Percentiles rank a stretch among this genome's conserved stretches.
Conservation (phyloP, 2,888 invertebrate genomes). For the Drosophila mulleri region DNA sequence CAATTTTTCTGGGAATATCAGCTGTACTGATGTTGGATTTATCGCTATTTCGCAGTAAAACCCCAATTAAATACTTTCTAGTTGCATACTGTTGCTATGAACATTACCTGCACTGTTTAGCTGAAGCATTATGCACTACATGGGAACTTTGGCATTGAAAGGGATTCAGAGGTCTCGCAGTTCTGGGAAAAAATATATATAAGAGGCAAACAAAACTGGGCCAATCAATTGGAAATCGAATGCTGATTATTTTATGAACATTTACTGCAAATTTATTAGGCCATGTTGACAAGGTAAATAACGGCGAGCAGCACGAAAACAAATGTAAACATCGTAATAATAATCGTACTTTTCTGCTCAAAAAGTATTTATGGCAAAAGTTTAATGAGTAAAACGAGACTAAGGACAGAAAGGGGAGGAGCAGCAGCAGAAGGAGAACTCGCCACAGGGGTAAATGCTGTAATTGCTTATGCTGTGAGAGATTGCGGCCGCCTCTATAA, state of each 20-base stretch:
- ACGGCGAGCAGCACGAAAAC: conserved; percentile 17
- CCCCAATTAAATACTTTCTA: not conserved
- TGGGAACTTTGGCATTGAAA: conserved; percentile 44
- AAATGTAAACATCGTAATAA: conserved; percentile 57
- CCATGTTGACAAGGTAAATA: conserved; percentile 53
- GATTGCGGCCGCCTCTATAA: conserved; percentile 40
- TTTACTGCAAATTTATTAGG: not conserved
- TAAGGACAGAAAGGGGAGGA: not conserved
- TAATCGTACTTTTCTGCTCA: conserved; percentile 23
- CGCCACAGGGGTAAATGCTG: conserved; percentile 11
- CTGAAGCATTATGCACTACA: conserved; percentile 1
- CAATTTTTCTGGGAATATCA: not conserved
- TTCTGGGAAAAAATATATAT: not conserved
- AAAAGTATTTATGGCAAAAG: conserved; percentile 67
- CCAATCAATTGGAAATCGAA: conserved; percentile 40
- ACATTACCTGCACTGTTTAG: conserved; percentile 1
- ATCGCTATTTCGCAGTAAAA: not conserved
- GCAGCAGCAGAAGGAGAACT: not conserved
- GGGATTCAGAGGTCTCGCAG: conserved; percentile 6
- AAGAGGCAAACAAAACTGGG: conserved; percentile 5
- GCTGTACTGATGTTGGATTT: not conserved
- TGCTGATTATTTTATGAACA: conserved; percentile 47
- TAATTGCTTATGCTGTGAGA: conserved; percentile 24
- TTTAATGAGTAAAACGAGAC: conserved; percentile 47
- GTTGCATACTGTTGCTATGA: conserved; percentile 6